phyloP scores from a whole-genome alignment of 2,888 invertebrate species.

The Drosophila parthenogenetica region DNA sequence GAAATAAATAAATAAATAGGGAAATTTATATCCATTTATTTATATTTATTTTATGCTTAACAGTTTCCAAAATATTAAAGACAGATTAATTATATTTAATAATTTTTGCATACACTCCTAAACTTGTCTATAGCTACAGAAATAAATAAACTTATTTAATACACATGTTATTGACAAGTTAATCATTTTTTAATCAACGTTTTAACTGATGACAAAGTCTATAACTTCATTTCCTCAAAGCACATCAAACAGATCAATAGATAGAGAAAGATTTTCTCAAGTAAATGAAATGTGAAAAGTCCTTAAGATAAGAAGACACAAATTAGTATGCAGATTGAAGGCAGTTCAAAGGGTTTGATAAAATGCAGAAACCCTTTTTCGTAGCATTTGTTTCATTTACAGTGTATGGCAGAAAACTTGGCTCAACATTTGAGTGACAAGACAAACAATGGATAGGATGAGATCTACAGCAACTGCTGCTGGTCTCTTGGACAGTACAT shows the following conservation, averaged over 20 bases:
- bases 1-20: too few species aligned
- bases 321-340: conserved; percentile 33
- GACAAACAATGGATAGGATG: conserved; percentile 67
- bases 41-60: background rate
- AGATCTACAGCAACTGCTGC: conserved; percentile 27
- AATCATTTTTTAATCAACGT: too few species aligned
- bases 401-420: conserved; percentile 61
- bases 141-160: too few species aligned
- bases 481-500: conserved; percentile 22
- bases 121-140: too few species aligned
- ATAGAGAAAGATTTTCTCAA: background rate
- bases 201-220: too few species aligned
- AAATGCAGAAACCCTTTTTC: conserved; percentile 42
- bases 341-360: conserved; percentile 44
- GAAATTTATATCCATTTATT: too few species aligned
- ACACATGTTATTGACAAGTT: too few species aligned
- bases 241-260: conserved; percentile 16
- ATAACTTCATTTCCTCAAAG: background rate
- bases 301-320: conserved; percentile 19
- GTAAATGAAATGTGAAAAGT: conserved; percentile 16
- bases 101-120: too few species aligned
- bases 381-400: conserved; percentile 52
- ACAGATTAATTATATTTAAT: too few species aligned
- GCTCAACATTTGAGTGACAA: conserved; percentile 63
- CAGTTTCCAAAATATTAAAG: too few species aligned